phyloP scores from a whole-genome alignment of 2,113 vertebrate genomes.

The Phocoena sinus region DNA sequence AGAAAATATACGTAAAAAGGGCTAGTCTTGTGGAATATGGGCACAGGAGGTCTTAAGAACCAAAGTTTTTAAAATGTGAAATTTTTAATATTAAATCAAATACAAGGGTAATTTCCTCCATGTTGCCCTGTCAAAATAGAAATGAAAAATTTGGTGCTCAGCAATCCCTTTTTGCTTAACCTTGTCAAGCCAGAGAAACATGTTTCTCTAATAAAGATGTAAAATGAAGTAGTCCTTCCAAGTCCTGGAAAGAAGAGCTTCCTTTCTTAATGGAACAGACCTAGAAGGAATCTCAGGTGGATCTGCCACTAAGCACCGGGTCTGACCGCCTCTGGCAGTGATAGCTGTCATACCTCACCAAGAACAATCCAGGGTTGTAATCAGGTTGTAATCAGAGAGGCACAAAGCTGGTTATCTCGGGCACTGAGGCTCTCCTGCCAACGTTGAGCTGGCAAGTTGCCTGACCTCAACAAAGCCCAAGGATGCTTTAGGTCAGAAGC shows the following conservation, averaged over 20 bases:
- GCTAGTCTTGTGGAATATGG: background rate
- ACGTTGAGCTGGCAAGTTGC: background rate
- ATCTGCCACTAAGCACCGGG: background rate
- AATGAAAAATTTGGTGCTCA: background rate
- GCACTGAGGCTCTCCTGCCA: background rate
- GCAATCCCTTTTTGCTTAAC: background rate
- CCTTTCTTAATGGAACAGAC: background rate
- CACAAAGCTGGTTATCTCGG: background rate
- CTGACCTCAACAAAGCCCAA: background rate
- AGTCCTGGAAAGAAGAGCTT: background rate
- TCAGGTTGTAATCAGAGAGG: conserved; percentile 4
- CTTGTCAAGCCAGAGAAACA: background rate
- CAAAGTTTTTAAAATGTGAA: background rate
- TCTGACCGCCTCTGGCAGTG: background rate
- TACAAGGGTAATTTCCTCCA: background rate
- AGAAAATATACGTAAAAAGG: background rate
- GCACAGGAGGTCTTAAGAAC: background rate
- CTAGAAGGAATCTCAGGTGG: background rate
- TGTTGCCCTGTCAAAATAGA: background rate
- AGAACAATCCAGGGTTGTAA: background rate
- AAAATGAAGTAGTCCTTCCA: background rate
- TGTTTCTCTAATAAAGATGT: background rate
- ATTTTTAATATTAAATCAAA: background rate
- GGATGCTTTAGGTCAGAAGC: background rate
- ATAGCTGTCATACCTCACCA: background rate